phyloP scores from a whole-genome alignment of 1,140 invertebrate genomes.

The Drosophila sulfurigaster region DNA sequence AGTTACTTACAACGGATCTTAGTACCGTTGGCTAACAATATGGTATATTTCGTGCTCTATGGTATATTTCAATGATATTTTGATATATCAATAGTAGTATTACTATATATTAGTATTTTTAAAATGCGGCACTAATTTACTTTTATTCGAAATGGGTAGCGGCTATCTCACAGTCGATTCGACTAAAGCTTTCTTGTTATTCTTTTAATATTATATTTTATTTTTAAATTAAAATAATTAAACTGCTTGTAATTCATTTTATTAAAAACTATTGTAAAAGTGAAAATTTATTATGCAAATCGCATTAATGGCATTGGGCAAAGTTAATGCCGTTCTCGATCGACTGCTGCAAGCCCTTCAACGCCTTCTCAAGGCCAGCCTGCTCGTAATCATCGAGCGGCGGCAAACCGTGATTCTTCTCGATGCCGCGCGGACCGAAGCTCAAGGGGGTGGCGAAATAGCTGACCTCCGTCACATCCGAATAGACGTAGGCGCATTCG shows the following conservation, averaged over 20 bases:
- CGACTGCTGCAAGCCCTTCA: conserved; percentile 96
- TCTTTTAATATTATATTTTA: too few species aligned
- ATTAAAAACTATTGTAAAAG: background rate
- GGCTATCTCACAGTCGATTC: too few species aligned
- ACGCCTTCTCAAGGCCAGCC: conserved; percentile 91
- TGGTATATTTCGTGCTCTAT: too few species aligned
- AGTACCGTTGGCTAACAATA: background rate
- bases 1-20: background rate
- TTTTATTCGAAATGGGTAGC: too few species aligned
- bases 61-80: too few species aligned
- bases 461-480: conserved; percentile 92
- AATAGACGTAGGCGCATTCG: conserved; percentile 96
- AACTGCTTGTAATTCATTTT: too few species aligned
- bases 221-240: too few species aligned
- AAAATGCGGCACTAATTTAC: too few species aligned
- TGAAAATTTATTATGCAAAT: background rate
- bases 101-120: too few species aligned
- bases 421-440: conserved; percentile 95
- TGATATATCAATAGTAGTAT: too few species aligned
- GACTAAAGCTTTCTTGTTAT: too few species aligned
- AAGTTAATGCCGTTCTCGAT: conserved; percentile 97
- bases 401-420: conserved; percentile 96
- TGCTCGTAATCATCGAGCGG: conserved; percentile 94
- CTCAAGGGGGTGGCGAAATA: conserved; percentile 97
- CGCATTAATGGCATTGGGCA: conserved; percentile 86